phyloP scores from a whole-genome alignment of 2,888 invertebrate genomes.

The Ischnura elegans region DNA sequence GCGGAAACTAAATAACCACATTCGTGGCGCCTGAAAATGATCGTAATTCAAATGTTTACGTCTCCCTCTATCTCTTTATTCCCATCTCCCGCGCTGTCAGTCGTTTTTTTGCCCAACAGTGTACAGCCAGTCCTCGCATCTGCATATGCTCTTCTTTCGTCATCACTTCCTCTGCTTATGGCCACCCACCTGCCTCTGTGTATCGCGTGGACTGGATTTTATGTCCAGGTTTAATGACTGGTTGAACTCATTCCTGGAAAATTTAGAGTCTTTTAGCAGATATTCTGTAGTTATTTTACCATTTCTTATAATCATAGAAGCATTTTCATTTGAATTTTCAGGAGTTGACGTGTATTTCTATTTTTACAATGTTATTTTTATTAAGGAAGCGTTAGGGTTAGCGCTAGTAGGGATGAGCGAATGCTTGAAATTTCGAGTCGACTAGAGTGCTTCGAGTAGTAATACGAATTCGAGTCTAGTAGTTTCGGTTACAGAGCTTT shows the following conservation, averaged over 20 bases:
- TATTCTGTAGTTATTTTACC: too few relatives aligned
- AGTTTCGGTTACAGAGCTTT: too few relatives aligned
- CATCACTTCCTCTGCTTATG: not conserved
- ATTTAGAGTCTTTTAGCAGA: too few relatives aligned
- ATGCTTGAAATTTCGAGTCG: too few relatives aligned
- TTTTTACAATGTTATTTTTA: too few relatives aligned
- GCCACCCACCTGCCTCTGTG: not conserved
- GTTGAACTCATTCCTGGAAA: not conserved
- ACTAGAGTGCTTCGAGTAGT: too few relatives aligned
- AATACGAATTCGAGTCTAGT: too few relatives aligned
- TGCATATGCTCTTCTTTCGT: not conserved
- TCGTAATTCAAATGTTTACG: constrained; percentile 31
- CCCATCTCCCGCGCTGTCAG: not conserved
- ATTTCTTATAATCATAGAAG: too few relatives aligned
- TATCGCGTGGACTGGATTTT: not conserved
- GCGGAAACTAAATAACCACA: not conserved
- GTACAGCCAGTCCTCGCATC: not conserved
- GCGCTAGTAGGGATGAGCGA: too few relatives aligned
- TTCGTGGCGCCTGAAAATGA: not conserved
- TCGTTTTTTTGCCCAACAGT: not conserved
- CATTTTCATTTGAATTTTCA: too few relatives aligned
- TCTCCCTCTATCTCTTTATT: not conserved
- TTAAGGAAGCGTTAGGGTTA: too few relatives aligned
- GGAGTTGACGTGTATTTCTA: too few relatives aligned
- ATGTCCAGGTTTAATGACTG: not conserved